phyloP scores from a whole-genome alignment of 2,113 vertebrate species.

The Prunella himalayana region DNA sequence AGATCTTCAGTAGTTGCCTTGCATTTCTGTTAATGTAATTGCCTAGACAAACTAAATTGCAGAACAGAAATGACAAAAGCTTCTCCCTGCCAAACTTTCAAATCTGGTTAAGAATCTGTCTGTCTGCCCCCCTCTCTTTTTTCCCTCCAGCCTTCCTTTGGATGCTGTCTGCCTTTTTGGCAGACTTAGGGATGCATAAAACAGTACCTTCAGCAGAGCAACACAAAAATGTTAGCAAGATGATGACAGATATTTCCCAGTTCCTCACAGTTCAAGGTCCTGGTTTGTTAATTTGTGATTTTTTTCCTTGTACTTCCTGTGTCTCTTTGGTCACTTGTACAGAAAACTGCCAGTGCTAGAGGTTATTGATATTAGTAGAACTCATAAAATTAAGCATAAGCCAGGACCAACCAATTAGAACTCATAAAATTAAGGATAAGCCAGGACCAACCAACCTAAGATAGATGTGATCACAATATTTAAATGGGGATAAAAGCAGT shows the following conservation, averaged over 20 bases:
- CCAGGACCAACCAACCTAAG: not conserved
- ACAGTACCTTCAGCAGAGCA: not conserved
- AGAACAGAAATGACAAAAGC: constrained; percentile 56
- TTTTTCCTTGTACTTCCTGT: not conserved
- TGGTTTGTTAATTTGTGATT: not conserved
- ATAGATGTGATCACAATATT: constrained; percentile 26
- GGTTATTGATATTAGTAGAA: constrained; percentile 35
- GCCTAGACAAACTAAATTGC: constrained; percentile 14
- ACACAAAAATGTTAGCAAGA: not conserved
- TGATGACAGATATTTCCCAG: not conserved
- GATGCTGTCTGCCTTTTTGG: not conserved
- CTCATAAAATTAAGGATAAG: constrained; percentile 33
- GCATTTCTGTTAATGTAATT: constrained; percentile 55
- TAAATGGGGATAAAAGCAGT: constrained; percentile 47
- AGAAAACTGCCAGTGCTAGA: constrained; percentile 18
- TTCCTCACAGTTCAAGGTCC: not conserved
- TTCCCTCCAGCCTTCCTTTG: not conserved
- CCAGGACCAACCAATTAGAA: not conserved
- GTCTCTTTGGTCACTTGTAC: constrained; percentile 16
- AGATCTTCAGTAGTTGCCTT: constrained; percentile 28
- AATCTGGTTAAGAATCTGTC: constrained; percentile 15
- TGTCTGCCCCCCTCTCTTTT: not conserved
- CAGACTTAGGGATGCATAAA: not conserved
- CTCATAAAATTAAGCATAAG: constrained; percentile 32
- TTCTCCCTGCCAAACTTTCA: constrained; percentile 30